Evolutionary conservation across 1,140 invertebrate species (phyloP).

Genomic region (Archivesica marissinica): DNA sequence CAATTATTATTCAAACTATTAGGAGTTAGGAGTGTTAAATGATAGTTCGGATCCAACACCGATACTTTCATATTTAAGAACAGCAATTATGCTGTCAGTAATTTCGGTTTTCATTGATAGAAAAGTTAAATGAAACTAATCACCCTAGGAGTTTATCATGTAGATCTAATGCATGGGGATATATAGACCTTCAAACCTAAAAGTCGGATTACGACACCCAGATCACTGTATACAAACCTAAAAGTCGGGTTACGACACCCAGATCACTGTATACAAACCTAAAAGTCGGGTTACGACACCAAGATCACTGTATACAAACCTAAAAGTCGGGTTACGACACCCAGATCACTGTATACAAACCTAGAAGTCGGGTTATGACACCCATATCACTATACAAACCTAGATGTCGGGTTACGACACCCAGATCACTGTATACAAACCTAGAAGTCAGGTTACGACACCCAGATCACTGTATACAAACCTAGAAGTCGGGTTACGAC

Average conservation of each 20-base stretch:
- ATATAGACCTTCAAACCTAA: not conserved
- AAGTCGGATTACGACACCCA: not conserved
- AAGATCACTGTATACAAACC: not conserved
- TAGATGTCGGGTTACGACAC: too few relatives aligned
- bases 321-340: not conserved
- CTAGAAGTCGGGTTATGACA: not conserved
- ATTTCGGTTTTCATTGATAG: not conserved
- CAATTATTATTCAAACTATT: too few relatives aligned
- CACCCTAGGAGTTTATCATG: not conserved
- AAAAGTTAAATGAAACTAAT: constrained; percentile 10
- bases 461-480: too few relatives aligned
- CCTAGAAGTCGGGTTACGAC: too few relatives aligned
- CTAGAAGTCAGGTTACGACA: too few relatives aligned
- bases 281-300: not conserved
- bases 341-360: not conserved
- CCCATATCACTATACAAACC: not conserved
- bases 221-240: too few relatives aligned
- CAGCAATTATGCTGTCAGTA: not conserved
- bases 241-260: not conserved
- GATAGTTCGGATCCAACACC: not conserved
- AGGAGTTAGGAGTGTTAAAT: too few relatives aligned
- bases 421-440: too few relatives aligned
- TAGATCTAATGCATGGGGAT: not conserved
- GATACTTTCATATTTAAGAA: not conserved
- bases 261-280: not conserved